A percentile compares a stretch with the other conserved stretches of the same genome.
Conservation (phyloP, 2,113 vertebrate species). For the Caloenas nicobarica region DNA sequence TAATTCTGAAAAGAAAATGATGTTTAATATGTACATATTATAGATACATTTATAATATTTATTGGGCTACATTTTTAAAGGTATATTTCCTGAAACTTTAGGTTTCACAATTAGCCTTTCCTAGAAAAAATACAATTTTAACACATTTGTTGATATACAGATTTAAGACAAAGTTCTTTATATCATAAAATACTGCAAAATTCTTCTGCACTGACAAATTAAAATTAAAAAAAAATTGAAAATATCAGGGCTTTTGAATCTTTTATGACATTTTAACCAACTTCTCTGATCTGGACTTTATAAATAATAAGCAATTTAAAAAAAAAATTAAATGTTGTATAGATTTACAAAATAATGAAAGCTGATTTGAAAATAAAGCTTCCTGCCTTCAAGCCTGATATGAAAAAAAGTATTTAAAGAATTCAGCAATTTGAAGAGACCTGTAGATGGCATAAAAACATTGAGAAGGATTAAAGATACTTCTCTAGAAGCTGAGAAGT, state of each 20-base stretch:
- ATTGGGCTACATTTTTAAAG: background rate
- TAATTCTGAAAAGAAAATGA: background rate
- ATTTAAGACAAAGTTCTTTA: background rate
- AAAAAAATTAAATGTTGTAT: background rate
- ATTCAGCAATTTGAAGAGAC: background rate
- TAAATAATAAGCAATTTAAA: background rate
- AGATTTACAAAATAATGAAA: background rate
- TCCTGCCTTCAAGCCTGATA: background rate
- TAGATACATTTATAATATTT: background rate
- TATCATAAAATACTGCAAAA: background rate
- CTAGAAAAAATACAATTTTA: background rate
- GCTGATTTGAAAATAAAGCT: background rate
- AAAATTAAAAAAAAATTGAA: background rate
- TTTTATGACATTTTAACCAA: background rate
- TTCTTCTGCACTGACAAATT: background rate
- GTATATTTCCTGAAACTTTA: background rate
- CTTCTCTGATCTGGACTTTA: background rate
- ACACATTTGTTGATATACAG: background rate
- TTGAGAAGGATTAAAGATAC: background rate
- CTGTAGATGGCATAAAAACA: conserved; percentile 47
- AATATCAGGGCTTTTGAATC: background rate
- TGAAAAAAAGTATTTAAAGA: background rate
- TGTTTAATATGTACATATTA: background rate
- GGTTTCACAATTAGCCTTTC: background rate
- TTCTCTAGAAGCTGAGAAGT: background rate